A percentile compares a stretch with the other conserved stretches of the same genome.
Evolutionary conservation across 2,797 vertebrate genomes (phyloP).

Genomic region (Typhlichthys eigenmanni): DNA sequence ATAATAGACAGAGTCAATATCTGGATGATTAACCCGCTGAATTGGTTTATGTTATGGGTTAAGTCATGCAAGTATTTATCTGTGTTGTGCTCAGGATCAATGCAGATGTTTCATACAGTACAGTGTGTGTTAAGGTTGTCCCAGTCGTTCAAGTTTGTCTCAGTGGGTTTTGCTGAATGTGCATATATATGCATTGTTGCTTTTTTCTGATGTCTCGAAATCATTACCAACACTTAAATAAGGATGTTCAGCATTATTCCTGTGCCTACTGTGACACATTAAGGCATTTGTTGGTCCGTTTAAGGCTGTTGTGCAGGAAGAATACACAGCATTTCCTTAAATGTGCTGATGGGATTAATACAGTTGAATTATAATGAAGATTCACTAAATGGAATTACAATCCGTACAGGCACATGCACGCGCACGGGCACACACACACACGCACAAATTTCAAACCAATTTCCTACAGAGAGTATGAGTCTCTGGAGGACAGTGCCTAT

Average conservation of each 20-base stretch:
- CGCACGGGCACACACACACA: neutral
- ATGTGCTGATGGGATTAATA: conserved; percentile 25
- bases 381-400: conserved; percentile 21
- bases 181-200: neutral
- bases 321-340: conserved; percentile 19
- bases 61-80: neutral
- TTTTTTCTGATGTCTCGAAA: conserved; percentile 20
- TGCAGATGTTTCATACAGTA: too few species aligned
- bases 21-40: neutral
- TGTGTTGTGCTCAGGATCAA: neutral
- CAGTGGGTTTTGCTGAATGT: neutral
- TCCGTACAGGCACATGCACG: conserved; percentile 1
- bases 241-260: conserved; percentile 15
- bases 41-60: neutral
- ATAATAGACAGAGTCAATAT: too few species aligned
- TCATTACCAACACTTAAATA: conserved; percentile 3
- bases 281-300: conserved; percentile 21
- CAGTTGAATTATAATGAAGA: conserved; percentile 32
- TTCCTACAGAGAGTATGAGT: conserved; percentile 32
- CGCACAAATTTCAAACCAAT: conserved; percentile 31
- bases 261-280: conserved; percentile 20
- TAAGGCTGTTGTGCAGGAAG: conserved; percentile 22
- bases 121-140: too few species aligned
- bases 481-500: conserved; percentile 55
- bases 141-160: neutral